Evolutionary conservation across 2,113 vertebrate genomes (phyloP).

Genomic region (Ailuropoda melanoleuca): DNA sequence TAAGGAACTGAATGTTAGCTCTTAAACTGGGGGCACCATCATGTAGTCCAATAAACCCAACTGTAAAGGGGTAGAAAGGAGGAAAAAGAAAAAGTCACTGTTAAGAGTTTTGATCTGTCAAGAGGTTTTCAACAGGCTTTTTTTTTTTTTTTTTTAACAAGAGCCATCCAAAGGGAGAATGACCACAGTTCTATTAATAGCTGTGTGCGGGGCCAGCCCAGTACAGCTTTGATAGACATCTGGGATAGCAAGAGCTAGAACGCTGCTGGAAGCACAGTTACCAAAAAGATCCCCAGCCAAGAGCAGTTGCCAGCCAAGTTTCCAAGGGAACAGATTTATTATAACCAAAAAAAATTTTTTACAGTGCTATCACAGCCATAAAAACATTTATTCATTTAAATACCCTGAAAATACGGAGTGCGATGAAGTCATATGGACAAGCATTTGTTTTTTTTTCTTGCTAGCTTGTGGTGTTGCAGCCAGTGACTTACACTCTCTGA

Average conservation of each 20-base stretch:
- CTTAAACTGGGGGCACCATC: neutral
- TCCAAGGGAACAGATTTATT: conserved; percentile 23
- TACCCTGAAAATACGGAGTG: neutral
- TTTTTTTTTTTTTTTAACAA: neutral
- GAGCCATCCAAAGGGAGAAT: neutral
- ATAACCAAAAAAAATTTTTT: neutral
- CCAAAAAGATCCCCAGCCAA: neutral
- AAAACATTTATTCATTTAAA: neutral
- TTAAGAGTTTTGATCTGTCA: neutral
- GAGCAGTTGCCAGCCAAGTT: neutral
- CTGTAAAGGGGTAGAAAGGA: neutral
- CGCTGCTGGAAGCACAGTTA: neutral
- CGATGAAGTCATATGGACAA: neutral
- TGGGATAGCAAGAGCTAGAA: neutral
- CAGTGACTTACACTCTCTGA: neutral
- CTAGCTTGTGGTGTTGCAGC: neutral
- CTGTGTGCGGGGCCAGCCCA: neutral
- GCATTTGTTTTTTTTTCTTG: neutral
- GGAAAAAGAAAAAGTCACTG: neutral
- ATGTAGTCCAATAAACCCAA: neutral
- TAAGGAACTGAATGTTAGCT: neutral
- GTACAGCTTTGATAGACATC: neutral
- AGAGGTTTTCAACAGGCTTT: neutral
- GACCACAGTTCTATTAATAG: neutral
- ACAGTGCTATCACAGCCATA: neutral